These are phyloP conservation scores for Lacanobia wlatinum DNA, from an alignment of 2,888 invertebrate genomes.

Conservation along the genomic window DNA sequence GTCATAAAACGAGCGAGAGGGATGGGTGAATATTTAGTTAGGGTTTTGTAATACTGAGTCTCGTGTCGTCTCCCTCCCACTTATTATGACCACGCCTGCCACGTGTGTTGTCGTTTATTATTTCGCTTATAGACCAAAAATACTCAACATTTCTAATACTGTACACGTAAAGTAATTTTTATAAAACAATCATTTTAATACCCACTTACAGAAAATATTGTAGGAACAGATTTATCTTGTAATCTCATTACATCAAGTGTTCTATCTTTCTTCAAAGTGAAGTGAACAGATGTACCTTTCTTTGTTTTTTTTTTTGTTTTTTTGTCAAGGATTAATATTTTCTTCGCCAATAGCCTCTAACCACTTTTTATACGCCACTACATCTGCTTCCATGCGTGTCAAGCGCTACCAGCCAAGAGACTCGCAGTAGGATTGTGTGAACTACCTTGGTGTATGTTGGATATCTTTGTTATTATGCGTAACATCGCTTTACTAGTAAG, in stretches of 20 bases:
- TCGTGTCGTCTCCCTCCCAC: background rate
- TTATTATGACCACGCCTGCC: background rate
- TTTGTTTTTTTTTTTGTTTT: too few relatives aligned
- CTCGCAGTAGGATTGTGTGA: background rate
- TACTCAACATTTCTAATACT: conserved; percentile 30
- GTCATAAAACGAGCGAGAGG: conserved; percentile 9
- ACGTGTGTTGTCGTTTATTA: background rate
- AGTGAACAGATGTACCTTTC: too few relatives aligned
- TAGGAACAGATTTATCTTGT: too few relatives aligned
- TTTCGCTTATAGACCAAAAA: conserved; percentile 9
- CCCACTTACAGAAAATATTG: too few relatives aligned
- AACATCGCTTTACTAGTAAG: too few relatives aligned
- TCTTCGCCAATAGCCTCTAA: too few relatives aligned
- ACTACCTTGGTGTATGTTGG: background rate
- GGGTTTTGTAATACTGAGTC: background rate
- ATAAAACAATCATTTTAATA: too few relatives aligned
- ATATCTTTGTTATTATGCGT: too few relatives aligned
- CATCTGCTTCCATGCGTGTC: conserved; percentile 6
- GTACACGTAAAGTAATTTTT: background rate
- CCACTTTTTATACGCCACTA: background rate
- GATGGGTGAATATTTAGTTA: conserved; percentile 6
- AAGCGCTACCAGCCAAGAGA: background rate
- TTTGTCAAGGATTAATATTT: too few relatives aligned
- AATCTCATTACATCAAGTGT: too few relatives aligned
- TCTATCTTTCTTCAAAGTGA: too few relatives aligned